Conservation (phyloP, 2,888 invertebrate genomes). For the Oxycera nigricornis region DNA sequence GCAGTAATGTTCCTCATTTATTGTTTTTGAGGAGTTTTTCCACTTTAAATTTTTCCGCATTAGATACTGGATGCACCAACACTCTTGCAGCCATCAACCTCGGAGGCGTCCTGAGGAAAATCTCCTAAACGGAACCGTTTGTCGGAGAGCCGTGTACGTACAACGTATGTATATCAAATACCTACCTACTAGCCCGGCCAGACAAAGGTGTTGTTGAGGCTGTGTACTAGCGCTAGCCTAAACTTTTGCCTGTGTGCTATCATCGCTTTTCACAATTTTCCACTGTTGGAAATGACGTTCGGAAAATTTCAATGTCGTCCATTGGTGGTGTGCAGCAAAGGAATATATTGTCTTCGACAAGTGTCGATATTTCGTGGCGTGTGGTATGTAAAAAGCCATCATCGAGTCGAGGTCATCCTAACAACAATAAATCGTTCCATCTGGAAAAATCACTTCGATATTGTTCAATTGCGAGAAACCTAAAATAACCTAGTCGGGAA, state of each 20-base stretch:
- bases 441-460: background rate
- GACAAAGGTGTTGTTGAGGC: background rate
- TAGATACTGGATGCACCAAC: background rate
- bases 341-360: slow-evolving; percentile 37
- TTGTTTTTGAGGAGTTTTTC: too few relatives aligned
- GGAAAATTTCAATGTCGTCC: slow-evolving; percentile 45
- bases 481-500: background rate
- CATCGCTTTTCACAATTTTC: slow-evolving; percentile 13
- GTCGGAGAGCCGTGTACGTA: background rate
- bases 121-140: background rate
- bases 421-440: background rate
- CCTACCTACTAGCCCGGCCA: background rate
- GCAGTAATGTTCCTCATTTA: too few relatives aligned
- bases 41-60: background rate
- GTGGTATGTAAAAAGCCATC: slow-evolving; percentile 4
- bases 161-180: background rate
- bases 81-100: background rate
- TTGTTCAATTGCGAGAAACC: background rate
- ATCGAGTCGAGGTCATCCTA: slow-evolving; percentile 23
- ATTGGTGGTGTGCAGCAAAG: slow-evolving; percentile 32
- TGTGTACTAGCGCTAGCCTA: background rate
- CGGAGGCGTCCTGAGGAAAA: slow-evolving; percentile 12
- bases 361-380: slow-evolving; percentile 23
- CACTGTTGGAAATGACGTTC: slow-evolving; percentile 42
- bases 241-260: slow-evolving; percentile 26